Base-by-base conservation (phyloP, 2,797 vertebrate species). In the Buphagus erythrorhynchus region DNA sequence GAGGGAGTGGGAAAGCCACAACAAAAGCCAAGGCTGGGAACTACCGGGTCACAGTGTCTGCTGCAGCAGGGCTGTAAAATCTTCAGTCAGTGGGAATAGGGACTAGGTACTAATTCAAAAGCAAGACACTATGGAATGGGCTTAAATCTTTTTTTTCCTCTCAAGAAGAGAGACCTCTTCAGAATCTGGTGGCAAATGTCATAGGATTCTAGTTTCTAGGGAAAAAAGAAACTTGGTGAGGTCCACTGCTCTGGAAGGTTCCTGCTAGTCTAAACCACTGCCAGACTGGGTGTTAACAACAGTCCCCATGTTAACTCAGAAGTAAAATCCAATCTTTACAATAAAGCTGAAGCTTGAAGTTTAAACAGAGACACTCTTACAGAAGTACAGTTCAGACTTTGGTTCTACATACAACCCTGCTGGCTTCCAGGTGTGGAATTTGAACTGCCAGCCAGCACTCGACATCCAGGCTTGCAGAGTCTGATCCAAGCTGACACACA, bases 21-120 rank as follows among this genome's bases (percentile, higher is more conserved):
- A 62, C 68, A 93, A 94, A 96, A 94, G 82, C 76, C 76, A 72
- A 84, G 79, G 66, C 91, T 94, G 73, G 75, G 71, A 88, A 65
- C 48, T 67, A 61, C 73, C 8, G 21, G 49, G 40, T 90, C 18
- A 4, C 9, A 52, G 31, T 14, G 22, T 58, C 65, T 67, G 58
- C 80, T 63, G 33, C 45, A 75, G 16, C 24, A 66, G 48, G 49
- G 62, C 61, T 80, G 74, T 57, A 67, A 80, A 77, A 72, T 68
- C 54, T 17, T 29, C 29, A 65, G 38, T 45, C 38, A 79, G 29
- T 58, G 38, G 22, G 13, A 86, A 58, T 3, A 63, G 46, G 38
- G 29, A 48, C 31, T 68, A 35, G 49, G 38, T 69, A 24, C 28
- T 38, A 28, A 57, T 10, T 69, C n/a, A 13, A 35, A 40, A 11